Percentiles rank a stretch among this genome's conserved stretches.
These are phyloP conservation scores for Temnothorax nylanderi DNA, from an alignment of 1,140 invertebrate genomes.

Conservation along the genomic window DNA sequence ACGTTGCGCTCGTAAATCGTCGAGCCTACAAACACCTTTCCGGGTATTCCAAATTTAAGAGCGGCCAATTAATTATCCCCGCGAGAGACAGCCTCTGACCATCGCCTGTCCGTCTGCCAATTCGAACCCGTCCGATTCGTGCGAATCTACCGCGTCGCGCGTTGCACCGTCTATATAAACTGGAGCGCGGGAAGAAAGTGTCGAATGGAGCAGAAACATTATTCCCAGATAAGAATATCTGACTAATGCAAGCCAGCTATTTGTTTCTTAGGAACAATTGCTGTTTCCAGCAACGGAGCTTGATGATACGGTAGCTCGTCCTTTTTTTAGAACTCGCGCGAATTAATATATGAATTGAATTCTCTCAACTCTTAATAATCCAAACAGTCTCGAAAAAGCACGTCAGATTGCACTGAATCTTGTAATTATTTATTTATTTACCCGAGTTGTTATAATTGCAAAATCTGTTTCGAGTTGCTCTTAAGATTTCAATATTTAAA, in stretches of 20 bases:
- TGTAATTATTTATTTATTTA: background rate
- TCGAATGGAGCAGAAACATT: constrained; percentile 9
- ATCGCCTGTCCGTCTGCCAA: constrained; percentile 44
- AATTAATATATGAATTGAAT: constrained; percentile 1
- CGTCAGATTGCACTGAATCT: background rate
- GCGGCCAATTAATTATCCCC: constrained; percentile 52
- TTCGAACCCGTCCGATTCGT: constrained; percentile 19
- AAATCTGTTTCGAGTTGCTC: background rate
- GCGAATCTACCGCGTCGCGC: background rate
- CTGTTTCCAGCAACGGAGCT: background rate
- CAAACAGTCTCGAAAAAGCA: background rate
- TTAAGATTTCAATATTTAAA: background rate
- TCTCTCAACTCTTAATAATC: too few relatives aligned
- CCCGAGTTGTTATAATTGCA: background rate
- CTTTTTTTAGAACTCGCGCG: background rate
- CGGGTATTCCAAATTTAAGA: constrained; percentile 60
- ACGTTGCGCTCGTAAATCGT: constrained; percentile 42
- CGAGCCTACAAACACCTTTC: constrained; percentile 39
- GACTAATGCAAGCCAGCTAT: background rate
- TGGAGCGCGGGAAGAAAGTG: constrained; percentile 34
- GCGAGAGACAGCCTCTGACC: background rate
- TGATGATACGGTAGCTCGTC: constrained; percentile 31
- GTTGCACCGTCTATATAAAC: background rate
- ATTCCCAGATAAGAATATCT: background rate
- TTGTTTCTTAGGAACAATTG: background rate